phyloP scores from a whole-genome alignment of 2,113 vertebrate genomes.

The Empidonax traillii region DNA sequence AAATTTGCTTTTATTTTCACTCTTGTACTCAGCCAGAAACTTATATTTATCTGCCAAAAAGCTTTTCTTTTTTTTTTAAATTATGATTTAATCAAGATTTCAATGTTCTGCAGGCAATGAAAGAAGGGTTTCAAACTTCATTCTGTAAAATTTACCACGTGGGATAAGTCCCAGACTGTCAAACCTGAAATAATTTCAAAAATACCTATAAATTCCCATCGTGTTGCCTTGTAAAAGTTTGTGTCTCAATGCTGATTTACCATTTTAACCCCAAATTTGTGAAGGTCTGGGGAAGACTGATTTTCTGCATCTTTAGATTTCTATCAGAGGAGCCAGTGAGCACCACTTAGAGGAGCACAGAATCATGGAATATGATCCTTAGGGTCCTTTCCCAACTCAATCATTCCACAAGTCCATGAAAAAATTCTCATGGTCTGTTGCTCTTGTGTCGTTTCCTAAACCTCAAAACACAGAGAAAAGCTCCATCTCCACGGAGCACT shows the following conservation, averaged over 20 bases:
- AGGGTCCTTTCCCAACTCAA: neutral
- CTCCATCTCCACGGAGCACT: neutral
- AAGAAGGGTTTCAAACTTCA: neutral
- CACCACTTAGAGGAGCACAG: neutral
- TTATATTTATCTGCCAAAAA: neutral
- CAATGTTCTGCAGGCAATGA: neutral
- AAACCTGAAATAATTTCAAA: neutral
- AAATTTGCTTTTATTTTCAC: neutral
- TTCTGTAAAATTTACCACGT: neutral
- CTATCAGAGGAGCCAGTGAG: neutral
- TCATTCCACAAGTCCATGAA: neutral
- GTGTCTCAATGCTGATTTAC: neutral
- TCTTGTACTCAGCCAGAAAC: neutral
- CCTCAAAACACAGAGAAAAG: neutral
- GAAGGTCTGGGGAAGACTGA: neutral
- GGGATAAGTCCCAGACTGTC: neutral
- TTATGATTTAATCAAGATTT: neutral
- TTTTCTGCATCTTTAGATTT: neutral
- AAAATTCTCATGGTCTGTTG: neutral
- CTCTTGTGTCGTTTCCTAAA: neutral
- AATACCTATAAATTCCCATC: accelerated
- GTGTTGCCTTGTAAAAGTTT: neutral
- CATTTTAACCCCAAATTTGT: neutral
- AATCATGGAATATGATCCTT: neutral
- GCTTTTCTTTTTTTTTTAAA: neutral